phyloP scores from a whole-genome alignment of 2,888 invertebrate genomes.

The Dynastes maya region DNA sequence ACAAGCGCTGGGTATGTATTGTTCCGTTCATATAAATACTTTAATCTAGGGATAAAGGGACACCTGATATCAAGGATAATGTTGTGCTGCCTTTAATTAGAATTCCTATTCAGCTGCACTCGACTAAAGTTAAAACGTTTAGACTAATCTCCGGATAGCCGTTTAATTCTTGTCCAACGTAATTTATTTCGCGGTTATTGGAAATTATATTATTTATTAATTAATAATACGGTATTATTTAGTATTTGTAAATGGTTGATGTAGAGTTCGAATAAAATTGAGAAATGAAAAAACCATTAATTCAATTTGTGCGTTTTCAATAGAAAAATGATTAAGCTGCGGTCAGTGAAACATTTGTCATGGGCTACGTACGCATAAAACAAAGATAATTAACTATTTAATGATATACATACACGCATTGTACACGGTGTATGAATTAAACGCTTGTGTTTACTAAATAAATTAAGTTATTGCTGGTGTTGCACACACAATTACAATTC shows the following conservation, averaged over 20 bases:
- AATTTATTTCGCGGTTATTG: constrained; percentile 30
- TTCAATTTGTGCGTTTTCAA: not conserved
- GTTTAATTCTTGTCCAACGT: constrained; percentile 26
- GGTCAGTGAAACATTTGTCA: not conserved
- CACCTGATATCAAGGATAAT: constrained; percentile 58
- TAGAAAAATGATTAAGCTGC: not conserved
- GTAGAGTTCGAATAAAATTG: not conserved
- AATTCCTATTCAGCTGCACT: constrained; percentile 54
- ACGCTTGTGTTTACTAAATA: constrained; percentile 9
- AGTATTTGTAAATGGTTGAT: too few relatives aligned
- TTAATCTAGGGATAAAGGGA: constrained; percentile 57
- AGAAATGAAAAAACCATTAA: not conserved
- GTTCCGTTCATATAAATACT: constrained; percentile 57
- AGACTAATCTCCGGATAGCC: constrained; percentile 25
- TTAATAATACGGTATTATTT: not conserved
- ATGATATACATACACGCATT: not conserved
- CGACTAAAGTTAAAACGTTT: constrained; percentile 35
- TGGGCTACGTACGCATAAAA: not conserved
- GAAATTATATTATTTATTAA: not conserved
- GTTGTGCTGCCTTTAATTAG: constrained; percentile 58
- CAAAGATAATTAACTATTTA: constrained; percentile 13
- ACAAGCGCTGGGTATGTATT: constrained; percentile 56
- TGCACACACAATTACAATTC: constrained; percentile 11
- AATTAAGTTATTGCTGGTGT: constrained; percentile 14
- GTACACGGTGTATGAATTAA: not conserved